Evolutionary conservation across 1,140 invertebrate genomes (phyloP).

Genomic region (Probaryconus sp.): DNA sequence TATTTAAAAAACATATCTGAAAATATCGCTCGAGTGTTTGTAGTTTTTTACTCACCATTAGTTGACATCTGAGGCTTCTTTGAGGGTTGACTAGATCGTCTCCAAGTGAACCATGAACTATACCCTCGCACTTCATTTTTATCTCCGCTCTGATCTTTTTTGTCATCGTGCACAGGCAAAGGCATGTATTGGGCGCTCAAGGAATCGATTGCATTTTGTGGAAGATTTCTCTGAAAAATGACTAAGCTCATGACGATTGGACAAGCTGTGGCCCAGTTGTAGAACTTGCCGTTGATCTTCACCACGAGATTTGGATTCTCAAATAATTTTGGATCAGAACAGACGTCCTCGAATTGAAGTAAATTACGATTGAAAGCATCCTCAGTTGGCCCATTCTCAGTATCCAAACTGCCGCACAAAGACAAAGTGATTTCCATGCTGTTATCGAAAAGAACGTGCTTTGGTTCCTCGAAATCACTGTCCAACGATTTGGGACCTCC

Average conservation of each 20-base stretch:
- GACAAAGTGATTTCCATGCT: conserved; percentile 85
- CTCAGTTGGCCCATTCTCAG: conserved; percentile 80
- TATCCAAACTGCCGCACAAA: conserved; percentile 86
- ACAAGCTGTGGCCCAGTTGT: conserved; percentile 92
- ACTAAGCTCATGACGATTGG: conserved; percentile 91
- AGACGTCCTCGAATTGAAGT: conserved; percentile 90
- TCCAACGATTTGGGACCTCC: conserved; percentile 84
- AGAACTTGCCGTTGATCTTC: conserved; percentile 91
- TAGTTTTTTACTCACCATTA: conserved; percentile 63
- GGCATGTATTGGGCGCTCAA: conserved; percentile 76
- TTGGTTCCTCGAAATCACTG: conserved; percentile 88
- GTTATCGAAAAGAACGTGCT: conserved; percentile 81
- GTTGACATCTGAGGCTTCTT: conserved; percentile 66
- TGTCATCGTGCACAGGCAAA: conserved; percentile 66
- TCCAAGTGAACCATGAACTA: conserved; percentile 82
- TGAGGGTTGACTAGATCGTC: conserved; percentile 73
- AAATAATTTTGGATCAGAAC: conserved; percentile 87
- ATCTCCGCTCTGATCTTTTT: conserved; percentile 62
- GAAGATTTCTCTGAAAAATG: conserved; percentile 89
- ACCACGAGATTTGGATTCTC: conserved; percentile 92
- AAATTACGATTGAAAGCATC: conserved; percentile 86
- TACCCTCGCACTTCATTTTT: conserved; percentile 75
- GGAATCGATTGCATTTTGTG: conserved; percentile 76
- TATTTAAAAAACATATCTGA: too few relatives aligned
- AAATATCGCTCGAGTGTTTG: too few relatives aligned